A percentile compares a stretch with the other conserved stretches of the same genome.
These are phyloP conservation scores for Leucosticte australis DNA, from an alignment of 2,113 vertebrate genomes.

Conservation along the genomic window DNA sequence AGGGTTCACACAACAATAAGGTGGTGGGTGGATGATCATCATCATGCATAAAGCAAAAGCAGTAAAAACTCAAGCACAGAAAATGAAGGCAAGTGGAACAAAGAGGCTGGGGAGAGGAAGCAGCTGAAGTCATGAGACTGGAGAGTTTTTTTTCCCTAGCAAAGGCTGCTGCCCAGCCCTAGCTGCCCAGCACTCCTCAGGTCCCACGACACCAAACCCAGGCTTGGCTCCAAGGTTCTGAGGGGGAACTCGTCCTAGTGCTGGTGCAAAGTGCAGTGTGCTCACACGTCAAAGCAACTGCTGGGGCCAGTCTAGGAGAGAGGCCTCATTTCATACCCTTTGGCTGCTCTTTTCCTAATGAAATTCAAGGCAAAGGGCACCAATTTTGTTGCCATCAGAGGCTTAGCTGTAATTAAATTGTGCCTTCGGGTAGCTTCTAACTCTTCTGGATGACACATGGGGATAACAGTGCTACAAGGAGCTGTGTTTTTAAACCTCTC, in stretches of 20 bases:
- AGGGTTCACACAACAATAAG: neutral
- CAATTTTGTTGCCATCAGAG: neutral
- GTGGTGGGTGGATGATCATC: conserved; percentile 3
- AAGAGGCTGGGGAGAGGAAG: neutral
- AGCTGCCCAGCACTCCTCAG: neutral
- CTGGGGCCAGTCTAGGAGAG: neutral
- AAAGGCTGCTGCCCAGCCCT: neutral
- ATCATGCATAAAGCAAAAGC: neutral
- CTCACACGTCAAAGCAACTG: neutral
- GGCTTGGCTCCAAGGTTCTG: neutral
- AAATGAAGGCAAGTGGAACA: neutral
- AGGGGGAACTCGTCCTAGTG: neutral
- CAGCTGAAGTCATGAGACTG: neutral
- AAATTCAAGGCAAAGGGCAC: neutral
- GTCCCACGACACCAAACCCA: rapidly evolving
- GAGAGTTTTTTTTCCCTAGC: neutral
- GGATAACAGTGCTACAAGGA: neutral
- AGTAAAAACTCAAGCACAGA: neutral
- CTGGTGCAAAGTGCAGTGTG: neutral
- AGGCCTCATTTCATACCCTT: neutral
- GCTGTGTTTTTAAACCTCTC: neutral
- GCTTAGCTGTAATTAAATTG: neutral
- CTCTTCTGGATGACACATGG: neutral
- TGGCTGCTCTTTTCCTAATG: neutral
- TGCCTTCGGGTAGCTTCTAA: neutral